Evolutionary conservation across 2,797 vertebrate genomes (phyloP), one percentile per base, ranked within the genome.

Genomic region (Gobio occitaniae): DNA sequence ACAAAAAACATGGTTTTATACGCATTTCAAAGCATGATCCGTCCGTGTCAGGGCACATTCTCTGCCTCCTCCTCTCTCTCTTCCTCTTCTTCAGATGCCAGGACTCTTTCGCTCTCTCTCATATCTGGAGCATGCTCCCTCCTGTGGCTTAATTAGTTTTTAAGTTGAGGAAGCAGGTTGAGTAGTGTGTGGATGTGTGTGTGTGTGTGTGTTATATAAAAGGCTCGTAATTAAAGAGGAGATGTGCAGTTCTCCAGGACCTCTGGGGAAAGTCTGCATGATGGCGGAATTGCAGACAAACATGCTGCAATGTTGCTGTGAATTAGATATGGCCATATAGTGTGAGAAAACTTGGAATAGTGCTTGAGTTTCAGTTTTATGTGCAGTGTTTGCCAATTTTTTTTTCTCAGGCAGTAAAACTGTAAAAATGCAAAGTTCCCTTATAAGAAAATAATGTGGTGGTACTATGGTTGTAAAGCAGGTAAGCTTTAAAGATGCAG

Each of bases 141-240:
- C 89, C 87, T 86, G 89, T 90, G 89, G 87, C 78, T 87, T 90
- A 90, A 90, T 90, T 90, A 88, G 87, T 85, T 90, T 88, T 90
- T 90, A 88, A 88, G 89, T 87, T 80, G 61, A 84, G 80, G 84
- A 75, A 82, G 87, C 79, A 69, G 87, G 84, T 86, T 69, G 87
- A 82, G 80, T 61, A 47, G 16, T 16, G 44, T 74, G 74, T 54
- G 10, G 78, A 47, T 79, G 41, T 74, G 80, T 54, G 10, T 83
- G 68, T 78, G 44, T 74, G 56, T 74, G 56, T 65, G 83, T 83
- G 50, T 80, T 78, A 85, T 86, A 87, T 88, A 87, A 88, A 88
- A 88, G 65, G 52, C 32, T 80, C 50, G 21, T 84, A 86, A 88
- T 88, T 88, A 89, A 86, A 84, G 72, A 80, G 86, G 86, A 84